Conservation (phyloP, 2,888 invertebrate species). For the Malacosoma neustria region DNA sequence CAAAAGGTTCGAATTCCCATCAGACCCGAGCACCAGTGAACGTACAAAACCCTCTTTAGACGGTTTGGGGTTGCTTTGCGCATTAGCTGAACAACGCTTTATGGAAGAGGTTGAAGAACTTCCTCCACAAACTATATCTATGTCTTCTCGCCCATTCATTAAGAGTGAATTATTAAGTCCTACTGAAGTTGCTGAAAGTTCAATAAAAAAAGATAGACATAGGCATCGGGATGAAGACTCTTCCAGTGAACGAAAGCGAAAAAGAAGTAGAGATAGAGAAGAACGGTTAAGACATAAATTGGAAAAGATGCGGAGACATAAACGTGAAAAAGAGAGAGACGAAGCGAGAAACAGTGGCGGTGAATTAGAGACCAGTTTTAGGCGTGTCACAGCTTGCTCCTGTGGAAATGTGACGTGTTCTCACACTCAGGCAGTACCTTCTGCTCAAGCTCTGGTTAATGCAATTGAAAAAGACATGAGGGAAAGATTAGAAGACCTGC, state of each 20-base stretch:
- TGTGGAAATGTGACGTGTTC: constrained; percentile 41
- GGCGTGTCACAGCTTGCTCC: constrained; percentile 53
- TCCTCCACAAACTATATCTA: constrained; percentile 27
- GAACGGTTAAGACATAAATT: constrained; percentile 55
- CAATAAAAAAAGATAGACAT: constrained; percentile 48
- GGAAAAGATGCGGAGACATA: constrained; percentile 62
- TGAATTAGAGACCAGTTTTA: constrained; percentile 54
- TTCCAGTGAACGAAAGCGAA: constrained; percentile 50
- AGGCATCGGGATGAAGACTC: constrained; percentile 53
- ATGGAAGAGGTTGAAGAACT: constrained; percentile 80
- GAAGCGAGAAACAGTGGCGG: constrained; percentile 39
- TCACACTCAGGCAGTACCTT: constrained; percentile 49
- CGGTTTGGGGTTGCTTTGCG: constrained; percentile 85
- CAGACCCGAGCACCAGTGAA: constrained; percentile 33
- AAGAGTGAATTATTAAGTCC: constrained; percentile 55
- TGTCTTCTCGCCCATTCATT: constrained; percentile 45
- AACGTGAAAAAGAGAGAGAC: constrained; percentile 50
- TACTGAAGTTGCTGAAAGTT: constrained; percentile 31
- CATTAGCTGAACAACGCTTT: constrained; percentile 88
- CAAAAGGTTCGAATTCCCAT: constrained; percentile 49
- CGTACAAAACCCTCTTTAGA: constrained; percentile 68
- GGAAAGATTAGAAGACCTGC: constrained; percentile 85
- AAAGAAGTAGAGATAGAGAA: constrained; percentile 53
- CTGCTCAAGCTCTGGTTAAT: constrained; percentile 77
- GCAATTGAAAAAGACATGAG: constrained; percentile 89